Percentiles rank a stretch among this genome's conserved stretches.
phyloP scores from a whole-genome alignment of 2,113 vertebrate genomes.

The Anolis sagrei region DNA sequence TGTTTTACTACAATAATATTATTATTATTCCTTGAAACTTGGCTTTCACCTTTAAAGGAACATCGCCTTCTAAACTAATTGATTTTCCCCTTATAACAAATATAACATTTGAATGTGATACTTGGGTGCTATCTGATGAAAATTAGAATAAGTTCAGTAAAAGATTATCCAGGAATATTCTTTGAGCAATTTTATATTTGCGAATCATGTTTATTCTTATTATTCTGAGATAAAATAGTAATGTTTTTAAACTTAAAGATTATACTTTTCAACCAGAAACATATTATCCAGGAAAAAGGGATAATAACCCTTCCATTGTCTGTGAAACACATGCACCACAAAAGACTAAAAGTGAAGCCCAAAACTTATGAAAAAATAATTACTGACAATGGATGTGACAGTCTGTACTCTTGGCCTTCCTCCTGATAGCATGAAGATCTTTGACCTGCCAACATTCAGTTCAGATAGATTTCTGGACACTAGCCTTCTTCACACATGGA shows the following conservation, averaged over 20 bases:
- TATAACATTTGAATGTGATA: conserved; percentile 29
- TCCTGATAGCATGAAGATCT: too few relatives aligned
- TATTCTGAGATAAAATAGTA: conserved; percentile 8
- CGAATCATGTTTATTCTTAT: not conserved
- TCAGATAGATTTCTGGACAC: too few relatives aligned
- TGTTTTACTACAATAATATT: conserved; percentile 25
- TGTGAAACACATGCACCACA: not conserved
- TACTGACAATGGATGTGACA: not conserved
- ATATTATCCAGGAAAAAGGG: not conserved
- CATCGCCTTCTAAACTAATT: conserved; percentile 41
- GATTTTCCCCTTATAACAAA: conserved; percentile 36
- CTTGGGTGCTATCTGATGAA: not conserved
- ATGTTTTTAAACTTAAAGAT: not conserved
- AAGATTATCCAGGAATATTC: conserved; percentile 7
- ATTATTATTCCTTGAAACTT: conserved; percentile 25
- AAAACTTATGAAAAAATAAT: conserved; percentile 8
- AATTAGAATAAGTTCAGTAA: conserved; percentile 48
- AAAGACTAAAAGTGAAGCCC: not conserved
- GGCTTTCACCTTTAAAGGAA: conserved; percentile 49
- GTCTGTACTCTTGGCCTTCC: too few relatives aligned
- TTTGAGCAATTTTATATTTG: not conserved
- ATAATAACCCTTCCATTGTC: not conserved
- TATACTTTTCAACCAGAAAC: not conserved
- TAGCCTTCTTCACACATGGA: not conserved
- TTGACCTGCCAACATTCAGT: too few relatives aligned